Conservation (phyloP, 2,797 vertebrate species). For the Paramormyrops hopkinsi region DNA sequence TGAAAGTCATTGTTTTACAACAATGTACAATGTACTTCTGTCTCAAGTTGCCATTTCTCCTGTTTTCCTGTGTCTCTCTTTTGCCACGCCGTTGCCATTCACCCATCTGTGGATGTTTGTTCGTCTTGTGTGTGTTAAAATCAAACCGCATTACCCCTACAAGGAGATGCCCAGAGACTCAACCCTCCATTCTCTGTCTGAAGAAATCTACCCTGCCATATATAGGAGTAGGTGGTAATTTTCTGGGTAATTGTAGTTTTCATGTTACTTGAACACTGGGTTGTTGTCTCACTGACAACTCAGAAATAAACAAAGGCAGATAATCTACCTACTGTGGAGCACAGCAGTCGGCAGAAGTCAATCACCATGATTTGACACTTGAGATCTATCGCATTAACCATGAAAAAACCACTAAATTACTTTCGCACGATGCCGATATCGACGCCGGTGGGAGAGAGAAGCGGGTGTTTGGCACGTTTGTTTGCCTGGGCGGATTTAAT, state of each 20-base stretch:
- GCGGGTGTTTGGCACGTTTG: conserved; percentile 16
- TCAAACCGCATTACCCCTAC: conserved; percentile 42
- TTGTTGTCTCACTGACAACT: conserved; percentile 16
- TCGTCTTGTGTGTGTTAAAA: conserved; percentile 26
- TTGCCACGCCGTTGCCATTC: conserved; percentile 34
- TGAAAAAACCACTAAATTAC: conserved; percentile 37
- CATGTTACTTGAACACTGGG: conserved; percentile 23
- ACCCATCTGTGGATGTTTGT: conserved; percentile 44
- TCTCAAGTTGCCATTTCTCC: conserved; percentile 49
- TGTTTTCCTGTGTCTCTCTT: conserved; percentile 41
- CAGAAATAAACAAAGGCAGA: conserved; percentile 40
- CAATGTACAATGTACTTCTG: conserved; percentile 49
- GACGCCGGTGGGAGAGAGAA: conserved; percentile 35
- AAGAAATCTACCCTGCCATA: conserved; percentile 41
- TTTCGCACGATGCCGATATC: conserved; percentile 46
- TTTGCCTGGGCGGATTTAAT: conserved; percentile 22
- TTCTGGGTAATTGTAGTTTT: conserved; percentile 43
- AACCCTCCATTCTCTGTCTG: conserved; percentile 51
- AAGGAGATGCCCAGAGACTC: conserved; percentile 23
- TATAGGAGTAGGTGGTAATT: conserved; percentile 34
- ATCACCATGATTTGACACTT: conserved; percentile 50
- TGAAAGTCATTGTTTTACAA: conserved; percentile 54
- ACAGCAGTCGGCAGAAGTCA: conserved; percentile 29
- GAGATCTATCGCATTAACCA: conserved; percentile 54
- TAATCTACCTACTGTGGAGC: conserved; percentile 13